Evolutionary conservation across 2,797 vertebrate genomes (phyloP).

Genomic region (Spinus olivaceus): DNA sequence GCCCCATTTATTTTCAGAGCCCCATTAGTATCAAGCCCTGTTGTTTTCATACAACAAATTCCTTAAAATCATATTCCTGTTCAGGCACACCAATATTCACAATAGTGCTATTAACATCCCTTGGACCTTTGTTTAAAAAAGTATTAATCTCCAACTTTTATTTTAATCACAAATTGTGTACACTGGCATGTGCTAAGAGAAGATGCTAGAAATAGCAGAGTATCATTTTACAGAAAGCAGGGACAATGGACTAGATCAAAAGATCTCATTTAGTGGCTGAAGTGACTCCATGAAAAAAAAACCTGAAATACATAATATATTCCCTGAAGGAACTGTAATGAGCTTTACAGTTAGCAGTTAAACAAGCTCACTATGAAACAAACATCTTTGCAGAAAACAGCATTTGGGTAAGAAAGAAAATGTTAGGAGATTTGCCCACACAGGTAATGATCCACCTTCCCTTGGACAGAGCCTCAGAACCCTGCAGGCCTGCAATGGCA

Average conservation of each 20-base stretch:
- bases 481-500: accelerated
- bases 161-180: background rate
- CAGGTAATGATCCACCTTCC: background rate
- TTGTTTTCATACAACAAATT: background rate
- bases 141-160: background rate
- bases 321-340: background rate
- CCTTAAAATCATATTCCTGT: background rate
- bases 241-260: background rate
- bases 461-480: background rate
- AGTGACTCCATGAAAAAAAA: background rate
- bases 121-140: background rate
- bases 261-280: background rate
- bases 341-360: background rate
- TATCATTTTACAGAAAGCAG: background rate
- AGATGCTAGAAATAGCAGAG: background rate
- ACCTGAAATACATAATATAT: background rate
- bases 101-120: background rate
- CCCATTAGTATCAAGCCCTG: background rate
- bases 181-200: background rate
- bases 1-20: background rate
- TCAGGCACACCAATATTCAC: background rate
- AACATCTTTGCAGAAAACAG: background rate
- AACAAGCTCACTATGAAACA: background rate
- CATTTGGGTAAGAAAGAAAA: background rate
- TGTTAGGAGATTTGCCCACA: background rate